phyloP scores from a whole-genome alignment of 2,797 vertebrate genomes.

The Pipistrellus kuhlii region DNA sequence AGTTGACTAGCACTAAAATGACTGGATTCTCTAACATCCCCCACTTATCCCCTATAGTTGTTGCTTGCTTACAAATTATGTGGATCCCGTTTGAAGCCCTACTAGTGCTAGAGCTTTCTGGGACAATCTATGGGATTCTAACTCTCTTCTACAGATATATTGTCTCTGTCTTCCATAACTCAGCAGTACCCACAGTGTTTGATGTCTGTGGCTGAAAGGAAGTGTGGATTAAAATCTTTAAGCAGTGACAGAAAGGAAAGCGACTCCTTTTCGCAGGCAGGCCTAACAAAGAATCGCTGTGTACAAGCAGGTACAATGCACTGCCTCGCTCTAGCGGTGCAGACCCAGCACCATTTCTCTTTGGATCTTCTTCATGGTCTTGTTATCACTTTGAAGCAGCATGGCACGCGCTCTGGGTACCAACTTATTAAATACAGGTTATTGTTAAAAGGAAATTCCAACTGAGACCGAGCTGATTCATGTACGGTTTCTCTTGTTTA shows the following conservation, averaged over 20 bases:
- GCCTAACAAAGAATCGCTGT: constrained; percentile 48
- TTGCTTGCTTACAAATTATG: background rate
- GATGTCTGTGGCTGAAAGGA: constrained; percentile 54
- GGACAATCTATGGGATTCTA: background rate
- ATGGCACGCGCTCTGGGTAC: constrained; percentile 76
- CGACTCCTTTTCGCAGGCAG: constrained; percentile 46
- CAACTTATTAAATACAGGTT: constrained; percentile 86
- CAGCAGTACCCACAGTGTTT: background rate
- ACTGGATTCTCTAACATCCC: accelerated
- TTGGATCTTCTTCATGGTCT: constrained; percentile 83
- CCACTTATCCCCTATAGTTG: background rate
- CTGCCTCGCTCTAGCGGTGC: constrained; percentile 74
- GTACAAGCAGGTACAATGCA: constrained; percentile 70
- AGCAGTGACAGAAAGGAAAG: constrained; percentile 75
- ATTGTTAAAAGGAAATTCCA: constrained; percentile 86
- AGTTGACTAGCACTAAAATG: background rate
- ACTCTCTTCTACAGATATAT: background rate
- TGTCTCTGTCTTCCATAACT: constrained; percentile 25
- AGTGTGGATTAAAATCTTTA: constrained; percentile 77
- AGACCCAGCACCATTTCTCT: constrained; percentile 78
- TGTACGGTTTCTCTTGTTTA: constrained; percentile 85
- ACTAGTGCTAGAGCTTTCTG: background rate
- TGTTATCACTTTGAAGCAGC: constrained; percentile 85
- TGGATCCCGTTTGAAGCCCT: background rate
- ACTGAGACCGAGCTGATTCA: constrained; percentile 83